phyloP scores from a whole-genome alignment of 1,140 invertebrate genomes.

The Bombus pyrosoma region DNA sequence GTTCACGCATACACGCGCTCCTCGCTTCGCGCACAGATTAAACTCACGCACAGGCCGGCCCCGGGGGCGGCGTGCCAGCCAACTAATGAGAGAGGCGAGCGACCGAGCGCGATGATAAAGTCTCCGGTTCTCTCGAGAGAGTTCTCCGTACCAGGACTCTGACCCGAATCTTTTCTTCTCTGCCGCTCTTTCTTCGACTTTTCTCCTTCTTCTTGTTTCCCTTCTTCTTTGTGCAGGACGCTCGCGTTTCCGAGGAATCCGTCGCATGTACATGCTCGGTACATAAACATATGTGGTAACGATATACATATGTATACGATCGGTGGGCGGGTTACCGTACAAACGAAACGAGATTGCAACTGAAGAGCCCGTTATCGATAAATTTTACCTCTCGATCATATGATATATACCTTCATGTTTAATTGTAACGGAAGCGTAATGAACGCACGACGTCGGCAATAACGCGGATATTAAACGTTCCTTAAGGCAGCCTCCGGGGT shows the following conservation, averaged over 20 bases:
- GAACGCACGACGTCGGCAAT: not conserved
- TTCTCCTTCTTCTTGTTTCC: not conserved
- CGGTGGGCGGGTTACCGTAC: not conserved
- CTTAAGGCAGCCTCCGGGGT: not conserved
- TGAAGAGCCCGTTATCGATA: slow-evolving; percentile 20
- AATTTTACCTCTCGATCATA: not conserved
- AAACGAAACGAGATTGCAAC: not conserved
- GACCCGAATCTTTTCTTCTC: slow-evolving; percentile 34
- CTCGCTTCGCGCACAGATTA: slow-evolving; percentile 73
- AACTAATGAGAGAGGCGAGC: slow-evolving; percentile 80
- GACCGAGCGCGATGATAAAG: slow-evolving; percentile 71
- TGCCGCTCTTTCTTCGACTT: slow-evolving; percentile 4
- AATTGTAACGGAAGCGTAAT: slow-evolving; percentile 37
- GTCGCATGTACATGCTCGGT: not conserved
- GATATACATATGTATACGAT: not conserved
- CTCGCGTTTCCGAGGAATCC: slow-evolving; percentile 5
- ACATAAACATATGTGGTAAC: not conserved
- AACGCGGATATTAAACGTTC: slow-evolving; percentile 24
- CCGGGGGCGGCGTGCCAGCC: slow-evolving; percentile 77
- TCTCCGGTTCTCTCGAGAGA: slow-evolving; percentile 42
- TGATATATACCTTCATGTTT: not conserved
- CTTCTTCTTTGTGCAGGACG: not conserved
- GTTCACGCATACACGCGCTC: slow-evolving; percentile 76
- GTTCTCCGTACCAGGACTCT: slow-evolving; percentile 11
- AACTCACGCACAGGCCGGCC: slow-evolving; percentile 79